phyloP scores from a whole-genome alignment of 2,113 vertebrate genomes.

The Xenopus laevis region DNA sequence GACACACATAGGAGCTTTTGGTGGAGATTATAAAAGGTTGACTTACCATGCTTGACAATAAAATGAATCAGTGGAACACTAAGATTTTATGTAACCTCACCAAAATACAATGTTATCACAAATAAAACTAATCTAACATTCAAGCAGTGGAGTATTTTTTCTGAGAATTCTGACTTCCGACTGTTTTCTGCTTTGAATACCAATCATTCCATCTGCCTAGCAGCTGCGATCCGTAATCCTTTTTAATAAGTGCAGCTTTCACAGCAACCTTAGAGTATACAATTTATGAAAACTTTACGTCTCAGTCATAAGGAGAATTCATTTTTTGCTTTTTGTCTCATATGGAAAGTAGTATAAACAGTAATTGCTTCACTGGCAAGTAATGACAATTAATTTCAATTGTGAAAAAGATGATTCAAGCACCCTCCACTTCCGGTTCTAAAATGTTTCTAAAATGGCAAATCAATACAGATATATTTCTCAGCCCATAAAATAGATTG shows the following conservation, averaged over 20 bases:
- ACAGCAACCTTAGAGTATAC: slow-evolving; percentile 54
- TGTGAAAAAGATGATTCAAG: no score
- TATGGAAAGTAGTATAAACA: slow-evolving; percentile 33
- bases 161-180: slow-evolving; percentile 47
- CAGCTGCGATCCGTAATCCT: slow-evolving; percentile 66
- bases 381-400: no score
- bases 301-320: slow-evolving; percentile 46
- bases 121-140: slow-evolving; percentile 37
- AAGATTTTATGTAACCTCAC: background rate
- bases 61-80: background rate
- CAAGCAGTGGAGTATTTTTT: slow-evolving; percentile 32
- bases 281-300: slow-evolving; percentile 52
- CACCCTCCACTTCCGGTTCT: no score
- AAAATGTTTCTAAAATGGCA: no score
- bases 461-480: no score
- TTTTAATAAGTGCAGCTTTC: slow-evolving; percentile 50
- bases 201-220: slow-evolving; percentile 67
- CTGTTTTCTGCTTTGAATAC: slow-evolving; percentile 48
- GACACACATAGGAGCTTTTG: background rate
- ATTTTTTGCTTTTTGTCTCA: slow-evolving; percentile 47
- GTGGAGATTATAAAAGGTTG: background rate
- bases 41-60: background rate
- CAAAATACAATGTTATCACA: slow-evolving; percentile 5
- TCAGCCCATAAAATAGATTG: no score
- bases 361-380: no score